Evolutionary conservation across 2,113 vertebrate genomes (phyloP).

Genomic region (Cairina moschata): DNA sequence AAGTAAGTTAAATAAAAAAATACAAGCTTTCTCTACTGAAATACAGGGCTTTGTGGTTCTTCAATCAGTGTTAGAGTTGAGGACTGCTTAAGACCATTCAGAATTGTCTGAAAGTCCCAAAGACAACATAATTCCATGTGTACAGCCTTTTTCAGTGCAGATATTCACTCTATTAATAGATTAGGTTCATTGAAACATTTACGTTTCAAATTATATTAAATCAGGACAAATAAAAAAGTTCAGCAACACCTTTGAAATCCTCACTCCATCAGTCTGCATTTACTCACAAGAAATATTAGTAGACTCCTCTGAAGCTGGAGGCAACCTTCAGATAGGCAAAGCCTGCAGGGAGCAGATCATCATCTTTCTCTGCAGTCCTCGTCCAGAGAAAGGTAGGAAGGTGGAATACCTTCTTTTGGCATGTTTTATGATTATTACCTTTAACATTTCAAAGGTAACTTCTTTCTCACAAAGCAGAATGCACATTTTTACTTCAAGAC

Average conservation of each 20-base stretch:
- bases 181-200: background rate
- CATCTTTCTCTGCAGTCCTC: background rate
- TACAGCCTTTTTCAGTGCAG: fast-evolving
- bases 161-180: background rate
- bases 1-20: background rate
- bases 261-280: background rate
- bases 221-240: background rate
- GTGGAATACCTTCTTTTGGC: background rate
- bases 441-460: conserved; percentile 19
- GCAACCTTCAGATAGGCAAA: background rate
- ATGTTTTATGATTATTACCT: background rate
- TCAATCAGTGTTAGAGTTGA: background rate
- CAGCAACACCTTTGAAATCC: background rate
- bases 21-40: background rate
- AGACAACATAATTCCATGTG: background rate
- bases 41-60: background rate
- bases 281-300: background rate
- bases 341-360: background rate
- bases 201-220: background rate
- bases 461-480: conserved; percentile 4
- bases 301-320: background rate
- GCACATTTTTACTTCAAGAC: conserved; percentile 26
- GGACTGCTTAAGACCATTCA: background rate
- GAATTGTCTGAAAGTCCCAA: background rate
- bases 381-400: background rate